phyloP scores from a whole-genome alignment of 2,797 vertebrate species.

The Coregonus suidteri region DNA sequence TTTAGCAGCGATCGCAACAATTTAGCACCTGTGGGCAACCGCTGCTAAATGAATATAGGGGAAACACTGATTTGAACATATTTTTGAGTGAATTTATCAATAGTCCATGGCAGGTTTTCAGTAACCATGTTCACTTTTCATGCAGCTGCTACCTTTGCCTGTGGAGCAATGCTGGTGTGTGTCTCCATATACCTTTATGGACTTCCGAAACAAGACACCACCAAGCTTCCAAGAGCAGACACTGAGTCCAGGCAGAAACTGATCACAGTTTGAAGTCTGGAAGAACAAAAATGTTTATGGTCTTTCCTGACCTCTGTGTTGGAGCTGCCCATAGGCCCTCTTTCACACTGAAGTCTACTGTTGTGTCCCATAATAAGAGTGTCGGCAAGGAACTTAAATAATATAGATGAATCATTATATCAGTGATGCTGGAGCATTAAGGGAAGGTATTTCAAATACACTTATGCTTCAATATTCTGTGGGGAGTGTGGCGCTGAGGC shows the following conservation, averaged over 20 bases:
- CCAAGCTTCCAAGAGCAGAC: slow-evolving; percentile 66
- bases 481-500: no score
- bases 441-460: slow-evolving; percentile 5
- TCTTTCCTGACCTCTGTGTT: background rate
- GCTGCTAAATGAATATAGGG: no score
- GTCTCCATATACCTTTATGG: slow-evolving; percentile 96
- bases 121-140: slow-evolving; percentile 24
- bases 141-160: slow-evolving; percentile 83
- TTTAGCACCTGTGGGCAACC: no score
- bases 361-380: background rate
- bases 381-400: slow-evolving; percentile 3
- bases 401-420: slow-evolving; percentile 13
- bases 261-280: slow-evolving; percentile 75
- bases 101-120: background rate
- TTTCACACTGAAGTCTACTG: background rate
- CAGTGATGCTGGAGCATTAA: slow-evolving; percentile 18
- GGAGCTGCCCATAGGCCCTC: background rate
- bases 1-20: no score
- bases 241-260: slow-evolving; percentile 78
- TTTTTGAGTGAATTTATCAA: background rate
- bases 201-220: slow-evolving; percentile 91
- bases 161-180: slow-evolving; percentile 88
- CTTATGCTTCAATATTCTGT: no score
- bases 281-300: background rate
- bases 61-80: background rate